These are phyloP conservation scores for Vanessa atalanta DNA, from an alignment of 1,140 invertebrate genomes.

Conservation along the genomic window DNA sequence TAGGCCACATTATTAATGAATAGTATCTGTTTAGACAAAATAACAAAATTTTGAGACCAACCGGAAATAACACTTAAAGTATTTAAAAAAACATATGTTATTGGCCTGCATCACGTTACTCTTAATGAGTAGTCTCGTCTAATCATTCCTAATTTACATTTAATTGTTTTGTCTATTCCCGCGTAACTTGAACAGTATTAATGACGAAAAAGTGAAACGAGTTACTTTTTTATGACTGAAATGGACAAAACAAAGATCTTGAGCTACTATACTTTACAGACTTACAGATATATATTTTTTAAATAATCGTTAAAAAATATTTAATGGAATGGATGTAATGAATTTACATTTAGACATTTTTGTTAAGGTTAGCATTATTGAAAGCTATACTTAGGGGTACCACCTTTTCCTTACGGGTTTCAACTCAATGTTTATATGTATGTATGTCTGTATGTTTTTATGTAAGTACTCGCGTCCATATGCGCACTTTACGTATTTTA, in stretches of 20 bases:
- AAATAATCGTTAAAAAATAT: too few species aligned
- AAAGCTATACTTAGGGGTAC: too few species aligned
- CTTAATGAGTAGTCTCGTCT: conserved; percentile 35
- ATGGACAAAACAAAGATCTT: background rate
- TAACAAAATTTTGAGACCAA: conserved; percentile 18
- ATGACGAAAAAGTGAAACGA: background rate
- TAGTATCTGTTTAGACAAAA: background rate
- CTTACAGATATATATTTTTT: too few species aligned
- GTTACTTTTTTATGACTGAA: background rate
- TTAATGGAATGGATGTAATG: too few species aligned
- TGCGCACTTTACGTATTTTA: too few species aligned
- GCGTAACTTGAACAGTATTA: conserved; percentile 1
- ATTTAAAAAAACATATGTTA: conserved; percentile 37
- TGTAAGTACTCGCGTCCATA: too few species aligned
- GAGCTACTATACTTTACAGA: background rate
- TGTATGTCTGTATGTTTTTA: too few species aligned
- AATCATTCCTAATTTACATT: conserved; percentile 36
- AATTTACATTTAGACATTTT: too few species aligned
- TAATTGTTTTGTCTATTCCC: conserved; percentile 35
- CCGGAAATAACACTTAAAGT: conserved; percentile 42
- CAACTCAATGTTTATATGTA: too few species aligned
- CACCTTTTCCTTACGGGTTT: too few species aligned
- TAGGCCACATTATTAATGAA: too few species aligned
- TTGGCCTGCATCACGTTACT: conserved; percentile 36
- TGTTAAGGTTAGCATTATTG: too few species aligned